A percentile compares a stretch with the other conserved stretches of the same genome.
Conservation (phyloP, 2,797 vertebrate species). For the Rousettus madagascariensis region DNA sequence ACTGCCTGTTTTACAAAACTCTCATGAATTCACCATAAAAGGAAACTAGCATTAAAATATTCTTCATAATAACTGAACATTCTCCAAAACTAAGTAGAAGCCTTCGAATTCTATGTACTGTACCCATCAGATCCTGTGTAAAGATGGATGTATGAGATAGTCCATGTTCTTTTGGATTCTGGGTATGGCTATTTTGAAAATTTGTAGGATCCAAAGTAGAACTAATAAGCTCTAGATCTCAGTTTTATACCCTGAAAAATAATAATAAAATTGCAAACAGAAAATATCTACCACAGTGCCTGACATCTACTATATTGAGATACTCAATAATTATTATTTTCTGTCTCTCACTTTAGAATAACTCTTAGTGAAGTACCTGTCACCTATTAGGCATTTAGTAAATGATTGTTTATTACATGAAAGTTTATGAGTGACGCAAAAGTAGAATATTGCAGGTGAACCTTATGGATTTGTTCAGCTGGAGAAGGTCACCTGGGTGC, state of each 20-base stretch:
- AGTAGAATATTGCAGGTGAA: background rate
- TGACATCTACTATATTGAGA: background rate
- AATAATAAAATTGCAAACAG: background rate
- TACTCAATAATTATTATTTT: background rate
- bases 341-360: background rate
- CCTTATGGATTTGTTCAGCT: background rate
- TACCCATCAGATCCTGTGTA: background rate
- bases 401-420: background rate
- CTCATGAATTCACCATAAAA: background rate
- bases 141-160: background rate
- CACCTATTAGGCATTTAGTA: background rate
- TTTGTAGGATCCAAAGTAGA: background rate
- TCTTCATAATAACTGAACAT: background rate
- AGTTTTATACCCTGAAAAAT: background rate
- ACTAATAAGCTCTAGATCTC: background rate
- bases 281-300: background rate
- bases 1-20: background rate
- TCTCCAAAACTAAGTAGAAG: background rate
- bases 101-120: background rate
- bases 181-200: background rate
- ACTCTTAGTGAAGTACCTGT: background rate
- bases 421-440: background rate
- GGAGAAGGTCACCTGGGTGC: background rate
- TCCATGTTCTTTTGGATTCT: background rate
- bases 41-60: background rate